These are phyloP conservation scores for Pristionchus mayeri DNA, from an alignment of 2,888 invertebrate genomes.

Conservation along the genomic window DNA sequence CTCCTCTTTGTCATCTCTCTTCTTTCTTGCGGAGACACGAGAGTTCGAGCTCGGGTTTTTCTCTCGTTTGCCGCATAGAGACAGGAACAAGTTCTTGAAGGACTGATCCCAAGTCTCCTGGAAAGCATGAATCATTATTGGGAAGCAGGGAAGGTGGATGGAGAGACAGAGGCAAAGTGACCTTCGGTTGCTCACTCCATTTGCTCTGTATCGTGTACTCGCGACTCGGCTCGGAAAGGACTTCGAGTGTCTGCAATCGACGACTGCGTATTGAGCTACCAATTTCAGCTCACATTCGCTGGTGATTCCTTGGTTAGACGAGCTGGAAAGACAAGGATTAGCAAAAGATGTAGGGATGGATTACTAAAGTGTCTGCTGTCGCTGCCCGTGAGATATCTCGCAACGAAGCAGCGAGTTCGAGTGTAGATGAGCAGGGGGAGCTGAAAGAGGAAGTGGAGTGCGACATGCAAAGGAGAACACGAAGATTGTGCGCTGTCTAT, in stretches of 20 bases:
- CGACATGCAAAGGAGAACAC: background rate
- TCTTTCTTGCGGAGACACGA: background rate
- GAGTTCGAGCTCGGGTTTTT: background rate
- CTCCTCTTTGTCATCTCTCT: background rate
- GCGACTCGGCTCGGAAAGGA: background rate
- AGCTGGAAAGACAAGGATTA: background rate
- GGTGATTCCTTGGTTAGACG: background rate
- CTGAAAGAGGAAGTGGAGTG: background rate
- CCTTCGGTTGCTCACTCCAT: background rate
- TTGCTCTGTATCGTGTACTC: slow-evolving; percentile 16
- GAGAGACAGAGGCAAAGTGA: background rate
- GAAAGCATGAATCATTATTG: too few relatives aligned
- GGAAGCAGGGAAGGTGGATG: background rate
- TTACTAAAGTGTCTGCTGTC: background rate
- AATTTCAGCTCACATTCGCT: background rate
- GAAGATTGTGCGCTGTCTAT: background rate
- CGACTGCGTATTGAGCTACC: background rate
- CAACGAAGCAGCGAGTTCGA: background rate
- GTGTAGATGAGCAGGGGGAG: background rate
- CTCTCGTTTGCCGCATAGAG: background rate
- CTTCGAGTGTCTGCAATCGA: background rate
- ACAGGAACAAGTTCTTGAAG: background rate
- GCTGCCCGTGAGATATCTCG: background rate
- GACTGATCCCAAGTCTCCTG: too few relatives aligned
- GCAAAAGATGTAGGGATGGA: background rate